Base-by-base conservation (phyloP, 2,797 vertebrate genomes). In the Anguilla marmorata region DNA sequence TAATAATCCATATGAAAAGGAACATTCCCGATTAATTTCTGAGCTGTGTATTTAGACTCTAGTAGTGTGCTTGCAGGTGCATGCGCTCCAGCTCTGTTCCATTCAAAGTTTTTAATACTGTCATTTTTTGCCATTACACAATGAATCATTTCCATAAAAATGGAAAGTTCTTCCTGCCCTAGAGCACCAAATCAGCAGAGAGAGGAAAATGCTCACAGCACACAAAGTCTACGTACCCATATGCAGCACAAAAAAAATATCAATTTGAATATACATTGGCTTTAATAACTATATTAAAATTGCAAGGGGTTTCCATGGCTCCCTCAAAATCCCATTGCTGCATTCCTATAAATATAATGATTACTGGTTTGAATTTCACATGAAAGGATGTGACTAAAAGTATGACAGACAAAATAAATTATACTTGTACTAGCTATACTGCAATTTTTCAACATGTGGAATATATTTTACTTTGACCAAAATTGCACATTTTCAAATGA, bases 191-290 rank as follows among this genome's bases (percentile, higher is more conserved):
- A 94, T 96, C 96, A 96, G 95, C 94, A 93, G 93, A 93, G 93
- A 92, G 93, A 74, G 60, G 95, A 96, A 96, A 96, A 94, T 95
- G 95, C 96, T 96, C 90, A 93, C 96, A 96, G 96, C 96, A 94
- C 94, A 94, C 95, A 96, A 95, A 96, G 94, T 94, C 95, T 95
- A 96, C 95, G 95, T 96, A 96, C 94, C 94, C 95, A 92, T 92
- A 93, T 91, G 94, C 95, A 96, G 96, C 96, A 96, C 96, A 92
- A 93, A 95, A 95, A 95, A 92, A 95, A 96, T 96, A 96, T 96
- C 95, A 95, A 96, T 97, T 97, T 96, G 97, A 97, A 97, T 97
- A 96, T 96, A 97, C 96, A 96, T 95, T 95, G 93, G 96, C 95
- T 95, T 96, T 95, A 95, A 95, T 95, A 95, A 95, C 90, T 92